phyloP scores from a whole-genome alignment of 2,113 vertebrate genomes.

The Perccottus glenii region DNA sequence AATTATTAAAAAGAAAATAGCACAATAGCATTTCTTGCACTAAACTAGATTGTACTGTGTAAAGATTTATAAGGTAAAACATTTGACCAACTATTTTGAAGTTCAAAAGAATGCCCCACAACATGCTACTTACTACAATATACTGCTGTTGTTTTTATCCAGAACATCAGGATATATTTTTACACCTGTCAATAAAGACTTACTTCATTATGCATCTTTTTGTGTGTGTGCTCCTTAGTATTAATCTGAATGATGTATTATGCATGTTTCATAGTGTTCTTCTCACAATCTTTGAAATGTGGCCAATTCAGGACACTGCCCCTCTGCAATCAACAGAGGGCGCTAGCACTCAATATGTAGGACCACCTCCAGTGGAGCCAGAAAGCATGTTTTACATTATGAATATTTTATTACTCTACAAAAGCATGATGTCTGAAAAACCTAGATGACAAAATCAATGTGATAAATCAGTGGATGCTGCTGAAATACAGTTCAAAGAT shows the following conservation, averaged over 20 bases:
- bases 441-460: constrained; percentile 12
- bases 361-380: constrained; percentile 9
- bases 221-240: too few species aligned
- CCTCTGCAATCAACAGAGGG: constrained; percentile 74
- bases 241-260: too few species aligned
- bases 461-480: background rate
- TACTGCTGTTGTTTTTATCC: too few species aligned
- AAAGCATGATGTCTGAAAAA: constrained; percentile 8
- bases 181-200: too few species aligned
- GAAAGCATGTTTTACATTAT: constrained; percentile 22
- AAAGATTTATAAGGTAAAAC: too few species aligned
- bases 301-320: background rate
- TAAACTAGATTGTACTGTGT: background rate
- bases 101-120: too few species aligned
- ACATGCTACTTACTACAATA: too few species aligned
- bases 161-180: too few species aligned
- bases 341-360: constrained; percentile 75
- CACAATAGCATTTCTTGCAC: background rate
- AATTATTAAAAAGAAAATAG: background rate
- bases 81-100: too few species aligned
- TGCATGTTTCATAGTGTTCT: too few species aligned
- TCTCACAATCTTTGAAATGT: background rate
- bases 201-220: too few species aligned
- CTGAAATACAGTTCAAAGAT: background rate
- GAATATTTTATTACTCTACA: constrained; percentile 30